Percentiles rank a stretch among this genome's conserved stretches.
Evolutionary conservation across 2,888 invertebrate genomes (phyloP).

Genomic region (Bhutanitis thaidina): DNA sequence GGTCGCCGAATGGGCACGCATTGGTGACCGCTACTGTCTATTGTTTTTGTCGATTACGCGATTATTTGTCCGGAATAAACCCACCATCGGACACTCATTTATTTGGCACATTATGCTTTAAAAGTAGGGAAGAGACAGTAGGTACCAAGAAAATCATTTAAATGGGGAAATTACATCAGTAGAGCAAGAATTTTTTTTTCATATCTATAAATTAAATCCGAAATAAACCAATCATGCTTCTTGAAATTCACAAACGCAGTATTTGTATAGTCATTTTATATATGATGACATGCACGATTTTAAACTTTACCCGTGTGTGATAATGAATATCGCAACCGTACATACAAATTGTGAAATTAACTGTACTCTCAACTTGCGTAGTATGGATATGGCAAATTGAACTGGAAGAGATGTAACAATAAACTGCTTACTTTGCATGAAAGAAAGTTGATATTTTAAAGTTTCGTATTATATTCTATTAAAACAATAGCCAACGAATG

Average conservation of each 20-base stretch:
- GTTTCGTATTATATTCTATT: constrained; percentile 9
- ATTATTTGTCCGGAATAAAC: constrained; percentile 70
- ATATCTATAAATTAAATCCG: too few relatives aligned
- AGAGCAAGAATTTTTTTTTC: background rate
- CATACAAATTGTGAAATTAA: constrained; percentile 7
- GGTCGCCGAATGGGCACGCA: constrained; percentile 30
- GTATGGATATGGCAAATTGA: constrained; percentile 1
- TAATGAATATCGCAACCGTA: background rate
- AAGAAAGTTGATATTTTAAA: constrained; percentile 2
- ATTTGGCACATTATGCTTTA: constrained; percentile 31
- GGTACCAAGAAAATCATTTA: background rate
- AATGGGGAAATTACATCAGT: background rate
- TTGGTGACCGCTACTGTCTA: constrained; percentile 52
- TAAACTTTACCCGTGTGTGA: too few relatives aligned
- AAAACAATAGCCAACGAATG: constrained; percentile 6
- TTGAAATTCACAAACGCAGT: too few relatives aligned
- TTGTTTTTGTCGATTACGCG: constrained; percentile 70
- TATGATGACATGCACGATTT: too few relatives aligned
- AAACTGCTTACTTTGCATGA: background rate
- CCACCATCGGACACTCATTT: constrained; percentile 37
- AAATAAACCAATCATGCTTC: too few relatives aligned
- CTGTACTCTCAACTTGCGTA: background rate
- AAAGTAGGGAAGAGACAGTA: background rate
- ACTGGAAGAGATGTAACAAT: constrained; percentile 4
- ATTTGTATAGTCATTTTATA: too few relatives aligned